A percentile compares a stretch with the other conserved stretches of the same genome.
Conservation (phyloP, 1,140 invertebrate species). For the Atta colombica region DNA sequence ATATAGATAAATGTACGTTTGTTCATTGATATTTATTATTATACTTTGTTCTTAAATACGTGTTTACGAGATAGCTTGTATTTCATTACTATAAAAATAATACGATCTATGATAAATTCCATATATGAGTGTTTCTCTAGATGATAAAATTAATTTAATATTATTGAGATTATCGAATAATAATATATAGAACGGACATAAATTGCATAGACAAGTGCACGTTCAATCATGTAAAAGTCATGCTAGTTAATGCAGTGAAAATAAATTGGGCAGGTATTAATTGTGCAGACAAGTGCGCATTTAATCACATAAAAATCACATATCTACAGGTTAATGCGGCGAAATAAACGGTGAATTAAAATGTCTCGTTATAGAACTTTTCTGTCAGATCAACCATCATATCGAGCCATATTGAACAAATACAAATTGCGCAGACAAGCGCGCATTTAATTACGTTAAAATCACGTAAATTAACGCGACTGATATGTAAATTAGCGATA, state of each 20-base stretch:
- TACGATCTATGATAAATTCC: neutral
- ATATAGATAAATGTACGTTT: no score
- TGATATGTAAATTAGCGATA: constrained; percentile 28
- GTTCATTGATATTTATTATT: no score
- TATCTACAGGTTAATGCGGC: constrained; percentile 7
- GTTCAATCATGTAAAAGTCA: constrained; percentile 47
- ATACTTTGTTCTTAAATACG: no score
- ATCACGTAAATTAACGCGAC: constrained; percentile 26
- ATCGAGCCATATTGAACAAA: constrained; percentile 19
- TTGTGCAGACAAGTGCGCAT: constrained; percentile 38
- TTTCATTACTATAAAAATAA: neutral
- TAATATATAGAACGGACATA: neutral
- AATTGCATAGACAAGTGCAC: constrained; percentile 25
- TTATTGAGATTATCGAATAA: constrained; percentile 24
- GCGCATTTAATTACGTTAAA: constrained; percentile 41
- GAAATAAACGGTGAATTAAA: constrained; percentile 39
- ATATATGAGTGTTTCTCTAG: neutral
- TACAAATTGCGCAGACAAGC: constrained; percentile 21
- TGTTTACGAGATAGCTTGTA: neutral
- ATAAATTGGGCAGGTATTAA: constrained; percentile 47
- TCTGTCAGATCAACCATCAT: constrained; percentile 27
- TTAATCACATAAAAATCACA: constrained; percentile 45
- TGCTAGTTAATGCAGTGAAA: constrained; percentile 12
- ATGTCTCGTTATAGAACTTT: constrained; percentile 33
- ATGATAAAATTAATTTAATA: constrained; percentile 31